Evolutionary conservation across 2,797 vertebrate species (phyloP), one percentile per base, ranked within the genome.

Genomic region (Malacoraja senta): DNA sequence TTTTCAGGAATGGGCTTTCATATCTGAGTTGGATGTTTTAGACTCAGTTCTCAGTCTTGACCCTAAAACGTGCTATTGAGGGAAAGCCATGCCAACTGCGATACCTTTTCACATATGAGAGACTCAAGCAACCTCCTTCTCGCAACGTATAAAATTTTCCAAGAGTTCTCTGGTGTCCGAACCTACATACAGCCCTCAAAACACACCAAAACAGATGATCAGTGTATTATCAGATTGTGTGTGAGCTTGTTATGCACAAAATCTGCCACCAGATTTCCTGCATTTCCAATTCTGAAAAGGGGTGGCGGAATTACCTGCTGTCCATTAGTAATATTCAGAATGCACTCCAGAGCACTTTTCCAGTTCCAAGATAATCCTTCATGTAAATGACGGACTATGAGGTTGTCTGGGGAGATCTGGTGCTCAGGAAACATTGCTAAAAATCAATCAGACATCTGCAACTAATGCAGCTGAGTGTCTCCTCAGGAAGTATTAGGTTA

Each of bases 401-500:
- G 97, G 96, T 96, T 96, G 95, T 96, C 96, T 97, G 97, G 96
- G 97, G 97, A 96, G 96, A 96, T 94, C 95, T 96, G 96, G 96
- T 95, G 96, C 96, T 97, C 96, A 95, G 97, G 97, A 97, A 53
- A 97, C 97, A 98, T 97, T 97, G 97, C 96, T 96, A 97, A 97
- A 98, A 98, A 99, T 99, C 98, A 98, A 99, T 98, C 98, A 96
- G 96, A 97, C 97, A 97, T 98, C 98, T 97, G 98, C 95, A 95
- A 96, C 98, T 99, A 99, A 99, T 99, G 98, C 97, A 98, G 97
- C 98, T 97, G 96, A 97, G 98, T 97, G 97, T 97, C 97, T 98
- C 97, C 98, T 98, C 98, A 98, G 98, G 98, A 99, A 98, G 97
- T 98, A 99, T 98, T 98, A 98, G 97, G 95, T 97, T 98, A 98